phyloP scores from a whole-genome alignment of 2,797 vertebrate species.

The Corythornis leucogaster region DNA sequence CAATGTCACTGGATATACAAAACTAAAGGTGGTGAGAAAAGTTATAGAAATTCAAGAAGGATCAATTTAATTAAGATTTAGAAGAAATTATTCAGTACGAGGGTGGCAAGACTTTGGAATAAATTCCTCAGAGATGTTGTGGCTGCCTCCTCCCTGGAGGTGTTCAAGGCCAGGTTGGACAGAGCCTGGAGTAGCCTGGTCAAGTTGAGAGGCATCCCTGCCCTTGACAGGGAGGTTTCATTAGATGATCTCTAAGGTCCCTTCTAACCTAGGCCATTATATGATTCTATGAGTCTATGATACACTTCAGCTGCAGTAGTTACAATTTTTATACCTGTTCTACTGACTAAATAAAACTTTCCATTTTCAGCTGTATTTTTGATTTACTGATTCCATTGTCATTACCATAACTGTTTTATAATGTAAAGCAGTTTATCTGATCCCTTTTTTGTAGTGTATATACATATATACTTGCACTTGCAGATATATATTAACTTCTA shows the following conservation, averaged over 20 bases:
- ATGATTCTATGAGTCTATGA: not conserved
- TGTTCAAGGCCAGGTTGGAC: too few species aligned
- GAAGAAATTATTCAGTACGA: too few species aligned
- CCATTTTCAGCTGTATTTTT: not conserved
- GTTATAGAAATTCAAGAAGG: not conserved
- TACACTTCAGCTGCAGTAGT: not conserved
- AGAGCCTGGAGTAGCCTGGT: too few species aligned
- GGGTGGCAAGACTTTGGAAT: too few species aligned
- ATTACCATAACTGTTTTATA: not conserved
- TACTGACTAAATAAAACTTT: not conserved
- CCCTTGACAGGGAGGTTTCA: too few species aligned
- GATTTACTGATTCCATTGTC: not conserved
- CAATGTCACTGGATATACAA: fast-evolving
- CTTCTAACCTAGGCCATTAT: too few species aligned
- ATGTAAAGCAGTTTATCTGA: not conserved
- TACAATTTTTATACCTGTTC: not conserved
- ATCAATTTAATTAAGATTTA: not conserved
- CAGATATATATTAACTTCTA: not conserved
- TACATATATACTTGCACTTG: not conserved
- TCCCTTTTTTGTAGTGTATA: not conserved
- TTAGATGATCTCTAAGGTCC: too few species aligned
- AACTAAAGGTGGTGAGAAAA: not conserved
- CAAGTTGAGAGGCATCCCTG: too few species aligned
- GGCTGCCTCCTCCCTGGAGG: too few species aligned
- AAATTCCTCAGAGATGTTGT: too few species aligned